Conservation (phyloP, 2,797 vertebrate species). For the Lacerta viridis region DNA sequence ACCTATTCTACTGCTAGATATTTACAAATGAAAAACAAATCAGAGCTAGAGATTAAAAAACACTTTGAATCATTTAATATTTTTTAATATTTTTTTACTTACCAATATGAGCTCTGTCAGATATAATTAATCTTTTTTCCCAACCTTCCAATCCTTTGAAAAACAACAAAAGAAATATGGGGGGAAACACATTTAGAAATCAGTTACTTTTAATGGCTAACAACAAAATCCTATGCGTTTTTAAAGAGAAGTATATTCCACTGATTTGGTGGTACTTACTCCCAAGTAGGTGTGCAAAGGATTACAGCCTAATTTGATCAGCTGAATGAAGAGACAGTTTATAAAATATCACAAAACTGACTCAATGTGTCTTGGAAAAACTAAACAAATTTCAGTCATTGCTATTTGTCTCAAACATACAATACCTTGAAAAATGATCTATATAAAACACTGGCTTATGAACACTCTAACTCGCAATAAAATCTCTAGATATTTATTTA, state of each 20-base stretch:
- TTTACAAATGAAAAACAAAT: conserved; percentile 29
- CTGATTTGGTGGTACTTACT: not conserved
- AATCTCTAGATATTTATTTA: not conserved
- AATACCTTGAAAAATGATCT: conserved; percentile 40
- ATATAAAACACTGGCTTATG: conserved; percentile 29
- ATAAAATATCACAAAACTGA: conserved; percentile 25
- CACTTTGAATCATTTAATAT: conserved; percentile 20
- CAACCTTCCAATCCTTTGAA: conserved; percentile 93
- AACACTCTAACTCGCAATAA: not conserved
- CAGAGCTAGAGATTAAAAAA: conserved; percentile 33
- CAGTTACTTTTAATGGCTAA: not conserved
- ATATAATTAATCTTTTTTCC: conserved; percentile 96
- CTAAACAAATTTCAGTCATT: conserved; percentile 8
- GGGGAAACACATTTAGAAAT: not conserved
- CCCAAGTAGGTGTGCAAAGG: not conserved
- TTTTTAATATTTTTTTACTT: conserved; percentile 68
- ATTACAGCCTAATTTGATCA: not conserved
- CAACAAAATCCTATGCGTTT: not conserved
- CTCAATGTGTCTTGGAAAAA: not conserved
- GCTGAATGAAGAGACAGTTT: not conserved
- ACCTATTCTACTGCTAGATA: not conserved
- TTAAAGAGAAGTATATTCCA: not conserved
- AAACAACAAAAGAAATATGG: conserved; percentile 43
- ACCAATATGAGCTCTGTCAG: conserved; percentile 98
- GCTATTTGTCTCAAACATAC: conserved; percentile 28